Conservation (phyloP, 2,888 invertebrate species). For the Stenichneumon culpator region DNA sequence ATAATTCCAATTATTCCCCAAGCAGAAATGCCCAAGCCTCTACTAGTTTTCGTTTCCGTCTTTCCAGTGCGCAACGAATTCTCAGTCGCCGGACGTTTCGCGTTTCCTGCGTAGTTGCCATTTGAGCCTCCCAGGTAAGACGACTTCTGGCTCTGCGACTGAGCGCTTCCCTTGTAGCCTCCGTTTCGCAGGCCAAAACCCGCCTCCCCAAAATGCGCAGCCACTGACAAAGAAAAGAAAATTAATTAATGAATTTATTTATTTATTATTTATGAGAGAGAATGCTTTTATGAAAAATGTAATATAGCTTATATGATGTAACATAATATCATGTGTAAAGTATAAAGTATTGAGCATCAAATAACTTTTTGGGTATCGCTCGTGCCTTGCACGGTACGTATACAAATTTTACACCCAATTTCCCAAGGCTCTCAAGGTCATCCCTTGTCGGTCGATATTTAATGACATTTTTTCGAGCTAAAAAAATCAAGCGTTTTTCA, state of each 20-base stretch:
- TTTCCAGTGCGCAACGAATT: slow-evolving; percentile 5
- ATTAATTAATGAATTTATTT: too few relatives aligned
- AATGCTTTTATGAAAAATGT: too few relatives aligned
- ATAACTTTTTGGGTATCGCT: too few relatives aligned
- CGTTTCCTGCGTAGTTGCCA: neutral
- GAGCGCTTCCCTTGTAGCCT: slow-evolving; percentile 4
- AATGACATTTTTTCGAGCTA: too few relatives aligned
- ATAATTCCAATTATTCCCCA: slow-evolving; percentile 89
- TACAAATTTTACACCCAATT: neutral
- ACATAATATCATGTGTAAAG: too few relatives aligned
- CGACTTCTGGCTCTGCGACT: neutral
- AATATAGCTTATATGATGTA: too few relatives aligned
- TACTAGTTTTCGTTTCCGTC: neutral
- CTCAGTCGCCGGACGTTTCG: too few relatives aligned
- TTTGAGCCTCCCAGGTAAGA: neutral
- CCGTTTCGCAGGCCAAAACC: slow-evolving; percentile 22
- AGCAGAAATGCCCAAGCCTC: slow-evolving; percentile 85
- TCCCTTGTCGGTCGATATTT: too few relatives aligned
- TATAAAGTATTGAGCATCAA: too few relatives aligned
- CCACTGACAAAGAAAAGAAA: slow-evolving; percentile 36
- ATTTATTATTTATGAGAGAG: too few relatives aligned
- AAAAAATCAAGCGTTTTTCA: neutral
- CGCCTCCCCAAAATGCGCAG: slow-evolving; percentile 41
- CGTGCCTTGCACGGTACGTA: too few relatives aligned
- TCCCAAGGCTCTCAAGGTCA: neutral